Evolutionary conservation across 2,797 vertebrate species (phyloP).

Genomic region (Clarias platycephalus): DNA sequence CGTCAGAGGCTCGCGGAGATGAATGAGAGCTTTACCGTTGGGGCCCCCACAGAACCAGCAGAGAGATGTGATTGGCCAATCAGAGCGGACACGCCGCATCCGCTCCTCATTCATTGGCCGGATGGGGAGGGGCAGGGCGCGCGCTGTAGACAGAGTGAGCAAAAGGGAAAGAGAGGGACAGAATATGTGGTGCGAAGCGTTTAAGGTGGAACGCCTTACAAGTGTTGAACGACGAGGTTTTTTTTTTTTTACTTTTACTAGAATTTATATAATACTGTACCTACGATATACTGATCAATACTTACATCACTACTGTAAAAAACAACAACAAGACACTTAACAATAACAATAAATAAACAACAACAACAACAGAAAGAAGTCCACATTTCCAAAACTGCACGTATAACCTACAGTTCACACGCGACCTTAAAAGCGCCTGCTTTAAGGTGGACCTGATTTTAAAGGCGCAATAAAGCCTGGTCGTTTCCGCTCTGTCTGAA

Average conservation of each 20-base stretch:
- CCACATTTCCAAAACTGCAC: background rate
- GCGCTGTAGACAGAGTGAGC: background rate
- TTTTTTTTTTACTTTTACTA: too few relatives aligned
- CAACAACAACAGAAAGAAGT: too few relatives aligned
- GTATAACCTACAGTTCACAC: background rate
- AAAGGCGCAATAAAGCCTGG: slow-evolving; percentile 31
- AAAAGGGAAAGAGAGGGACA: background rate
- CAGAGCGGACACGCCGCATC: slow-evolving; percentile 77
- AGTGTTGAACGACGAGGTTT: background rate
- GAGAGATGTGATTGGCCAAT: slow-evolving; percentile 76
- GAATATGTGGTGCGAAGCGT: background rate
- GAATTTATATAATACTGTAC: background rate
- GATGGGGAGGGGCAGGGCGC: slow-evolving; percentile 68
- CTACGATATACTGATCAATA: background rate
- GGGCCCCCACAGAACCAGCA: slow-evolving; percentile 61
- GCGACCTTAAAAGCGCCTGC: slow-evolving; percentile 49
- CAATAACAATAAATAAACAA: background rate
- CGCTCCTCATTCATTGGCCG: slow-evolving; percentile 80
- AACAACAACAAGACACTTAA: background rate
- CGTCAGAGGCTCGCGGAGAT: slow-evolving; percentile 67
- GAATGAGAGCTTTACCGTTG: slow-evolving; percentile 77
- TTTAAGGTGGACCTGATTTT: slow-evolving; percentile 74
- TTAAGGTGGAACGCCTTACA: slow-evolving; percentile 3
- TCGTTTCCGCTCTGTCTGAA: slow-evolving; percentile 58
- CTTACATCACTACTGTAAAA: background rate